phyloP scores from a whole-genome alignment of 2,113 vertebrate genomes.

The Notothenia rossii region DNA sequence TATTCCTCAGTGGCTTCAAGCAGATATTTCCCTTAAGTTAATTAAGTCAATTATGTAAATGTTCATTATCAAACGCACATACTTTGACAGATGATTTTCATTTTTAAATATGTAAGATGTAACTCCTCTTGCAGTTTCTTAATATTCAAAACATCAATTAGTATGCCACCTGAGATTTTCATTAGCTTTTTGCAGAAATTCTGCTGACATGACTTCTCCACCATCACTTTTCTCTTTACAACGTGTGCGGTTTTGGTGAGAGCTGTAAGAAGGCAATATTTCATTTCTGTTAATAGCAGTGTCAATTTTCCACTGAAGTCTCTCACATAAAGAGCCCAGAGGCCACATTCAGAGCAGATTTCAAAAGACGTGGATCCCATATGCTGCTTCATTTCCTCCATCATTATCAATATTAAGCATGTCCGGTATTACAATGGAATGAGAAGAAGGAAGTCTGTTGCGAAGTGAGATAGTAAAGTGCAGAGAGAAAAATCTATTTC shows the following conservation, averaged over 20 bases:
- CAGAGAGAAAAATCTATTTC: slow-evolving; percentile 58
- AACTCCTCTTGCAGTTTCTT: slow-evolving; percentile 13
- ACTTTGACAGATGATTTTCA: background rate
- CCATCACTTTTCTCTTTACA: slow-evolving; percentile 25
- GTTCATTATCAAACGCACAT: slow-evolving; percentile 19
- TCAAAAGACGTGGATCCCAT: slow-evolving; percentile 16
- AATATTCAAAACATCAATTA: slow-evolving; percentile 45
- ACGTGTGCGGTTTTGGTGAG: slow-evolving; percentile 30
- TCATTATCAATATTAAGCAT: slow-evolving; percentile 46
- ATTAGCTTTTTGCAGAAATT: slow-evolving; percentile 45
- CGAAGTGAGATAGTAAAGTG: slow-evolving; percentile 41
- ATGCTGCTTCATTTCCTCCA: slow-evolving; percentile 9
- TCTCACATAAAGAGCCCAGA: slow-evolving; percentile 28
- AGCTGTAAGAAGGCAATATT: slow-evolving; percentile 38
- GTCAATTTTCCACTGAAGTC: slow-evolving; percentile 32
- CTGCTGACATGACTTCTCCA: slow-evolving; percentile 44
- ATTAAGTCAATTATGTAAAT: slow-evolving; percentile 17
- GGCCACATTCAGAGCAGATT: slow-evolving; percentile 25
- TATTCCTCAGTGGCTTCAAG: slow-evolving; percentile 9
- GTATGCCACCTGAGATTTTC: slow-evolving; percentile 29
- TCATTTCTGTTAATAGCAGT: slow-evolving; percentile 51
- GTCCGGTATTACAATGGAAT: slow-evolving; percentile 19
- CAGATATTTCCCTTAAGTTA: background rate
- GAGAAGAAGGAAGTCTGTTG: slow-evolving; percentile 18
- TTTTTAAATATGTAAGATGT: slow-evolving; percentile 14